Percentiles rank a stretch among this genome's conserved stretches.
phyloP scores from a whole-genome alignment of 2,113 vertebrate species.

The Tachysurus vachellii region DNA sequence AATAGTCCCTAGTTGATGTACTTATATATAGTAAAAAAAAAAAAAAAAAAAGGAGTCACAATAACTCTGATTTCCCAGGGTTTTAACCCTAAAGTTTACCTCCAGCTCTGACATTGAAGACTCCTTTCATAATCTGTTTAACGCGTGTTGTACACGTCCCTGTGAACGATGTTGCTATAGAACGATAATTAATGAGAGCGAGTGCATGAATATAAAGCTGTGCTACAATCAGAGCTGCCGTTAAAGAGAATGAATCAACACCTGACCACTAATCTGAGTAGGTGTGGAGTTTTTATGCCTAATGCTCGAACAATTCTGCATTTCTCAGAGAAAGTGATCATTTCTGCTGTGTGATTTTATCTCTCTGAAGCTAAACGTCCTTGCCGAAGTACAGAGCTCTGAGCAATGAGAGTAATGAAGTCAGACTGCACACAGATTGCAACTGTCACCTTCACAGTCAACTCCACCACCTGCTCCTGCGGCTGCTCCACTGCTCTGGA shows the following conservation, averaged over 20 bases:
- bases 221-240: neutral
- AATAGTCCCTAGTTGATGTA: too few relatives aligned
- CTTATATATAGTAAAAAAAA: too few relatives aligned
- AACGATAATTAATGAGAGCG: neutral
- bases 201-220: neutral
- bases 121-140: neutral
- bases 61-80: too few relatives aligned
- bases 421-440: neutral
- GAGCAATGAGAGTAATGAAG: neutral
- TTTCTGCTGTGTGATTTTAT: neutral
- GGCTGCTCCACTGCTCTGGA: neutral
- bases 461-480: conserved; percentile 21
- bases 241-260: neutral
- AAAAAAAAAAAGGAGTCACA: too few relatives aligned
- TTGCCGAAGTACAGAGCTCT: neutral
- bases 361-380: neutral
- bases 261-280: neutral
- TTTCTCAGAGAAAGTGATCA: neutral
- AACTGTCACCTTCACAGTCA: conserved; percentile 20
- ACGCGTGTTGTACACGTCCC: neutral
- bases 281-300: neutral
- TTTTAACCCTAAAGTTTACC: too few relatives aligned
- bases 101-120: neutral
- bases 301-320: neutral
- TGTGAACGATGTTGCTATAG: neutral